Conservation (phyloP, 2,113 vertebrate species). For the Stegostoma tigrinum region DNA sequence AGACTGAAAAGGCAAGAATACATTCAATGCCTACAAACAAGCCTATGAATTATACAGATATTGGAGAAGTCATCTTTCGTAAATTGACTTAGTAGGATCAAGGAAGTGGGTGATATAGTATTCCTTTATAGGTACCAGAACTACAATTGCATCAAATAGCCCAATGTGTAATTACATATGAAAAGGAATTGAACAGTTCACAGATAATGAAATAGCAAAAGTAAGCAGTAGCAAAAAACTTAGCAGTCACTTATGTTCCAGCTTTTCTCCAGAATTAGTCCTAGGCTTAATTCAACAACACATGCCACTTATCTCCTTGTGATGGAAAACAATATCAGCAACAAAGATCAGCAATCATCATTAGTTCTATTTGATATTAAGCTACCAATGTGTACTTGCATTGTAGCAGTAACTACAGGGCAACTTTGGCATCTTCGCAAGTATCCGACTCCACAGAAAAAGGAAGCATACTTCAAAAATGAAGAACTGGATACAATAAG, state of each 20-base stretch:
- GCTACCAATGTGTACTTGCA: not conserved
- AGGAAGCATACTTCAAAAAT: not conserved
- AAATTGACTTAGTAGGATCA: not conserved
- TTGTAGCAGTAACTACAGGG: not conserved
- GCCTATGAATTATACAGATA: not conserved
- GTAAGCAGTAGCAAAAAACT: not conserved
- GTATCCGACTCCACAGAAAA: not conserved
- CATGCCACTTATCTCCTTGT: not conserved
- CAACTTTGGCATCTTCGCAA: not conserved
- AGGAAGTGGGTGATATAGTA: not conserved
- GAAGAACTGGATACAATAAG: not conserved
- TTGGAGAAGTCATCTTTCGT: not conserved
- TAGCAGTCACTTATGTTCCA: not conserved
- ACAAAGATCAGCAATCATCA: not conserved
- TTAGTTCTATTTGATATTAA: not conserved
- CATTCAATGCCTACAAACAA: not conserved
- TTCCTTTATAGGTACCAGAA: not conserved
- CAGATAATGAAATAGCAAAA: not conserved
- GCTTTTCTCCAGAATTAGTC: not conserved
- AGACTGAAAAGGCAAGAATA: not conserved
- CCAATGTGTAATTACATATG: not conserved
- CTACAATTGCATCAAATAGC: not conserved
- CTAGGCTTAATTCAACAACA: not conserved
- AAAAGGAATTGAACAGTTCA: not conserved
- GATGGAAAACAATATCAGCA: not conserved